Base-by-base conservation (phyloP, 2,113 vertebrate genomes). In the Brachyhypopomus occidentalis region DNA sequence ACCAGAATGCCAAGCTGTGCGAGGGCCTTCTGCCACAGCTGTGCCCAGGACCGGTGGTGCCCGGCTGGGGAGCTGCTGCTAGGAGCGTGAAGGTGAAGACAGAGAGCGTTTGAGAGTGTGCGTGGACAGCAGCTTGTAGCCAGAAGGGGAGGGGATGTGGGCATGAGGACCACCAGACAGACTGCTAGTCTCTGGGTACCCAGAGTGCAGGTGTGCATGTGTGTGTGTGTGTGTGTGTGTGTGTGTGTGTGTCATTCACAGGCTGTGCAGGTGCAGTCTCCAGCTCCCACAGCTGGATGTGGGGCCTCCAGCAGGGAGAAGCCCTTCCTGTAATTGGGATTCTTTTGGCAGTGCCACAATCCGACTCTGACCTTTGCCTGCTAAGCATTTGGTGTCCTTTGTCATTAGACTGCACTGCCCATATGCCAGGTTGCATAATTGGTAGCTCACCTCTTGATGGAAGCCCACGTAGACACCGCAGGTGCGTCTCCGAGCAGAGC, bases 331-430 rank as follows among this genome's bases (percentile, higher is more conserved):
- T 91, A 92, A 93, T 91, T 92, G 88, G 88, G 72, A 58, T n/a
- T 25, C 60, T 78, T 87, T 89, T 92, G 91, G 89, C 91, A 90
- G 82, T 75, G 80, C 78, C 81, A 85, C 80, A 71, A 87, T 81
- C 78, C 79, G 84, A 80, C 82, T 59, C 66, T 88, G 87, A 92
- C 90, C 87, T 92, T 89, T 88, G 84, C 79, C 79, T 78, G 77
- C 82, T 78, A 83, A 90, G 83, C 91, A 91, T 88, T 94, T 93
- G 91, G 92, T 89, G 85, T 80, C 72, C 84, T 67, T 86, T 86
- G 83, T 91, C 89, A 92, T 90, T 87, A 90, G 83, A 78, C 45
- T 25, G 84, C 52, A 73, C 83, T 83, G 88, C 76, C 90, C 93
- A 91, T 93, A 91, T 93, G 93, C 89, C 88, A 90, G 83, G 75